A percentile compares a stretch with the other conserved stretches of the same genome.
Evolutionary conservation across 2,888 invertebrate genomes (phyloP).

Genomic region (Pemphredon lugubris): DNA sequence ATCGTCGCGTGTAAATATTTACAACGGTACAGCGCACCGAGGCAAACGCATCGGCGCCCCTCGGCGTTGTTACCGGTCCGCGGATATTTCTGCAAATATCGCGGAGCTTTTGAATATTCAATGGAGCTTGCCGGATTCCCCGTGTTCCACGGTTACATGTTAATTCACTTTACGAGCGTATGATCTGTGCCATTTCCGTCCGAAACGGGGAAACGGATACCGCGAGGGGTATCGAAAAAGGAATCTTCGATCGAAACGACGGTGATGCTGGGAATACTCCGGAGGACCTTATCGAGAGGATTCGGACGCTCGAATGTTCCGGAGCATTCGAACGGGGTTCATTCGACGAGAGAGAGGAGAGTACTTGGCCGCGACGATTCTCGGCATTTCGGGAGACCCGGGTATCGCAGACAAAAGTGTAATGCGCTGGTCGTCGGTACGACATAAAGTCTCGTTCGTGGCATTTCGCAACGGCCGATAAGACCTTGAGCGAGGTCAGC

Average conservation of each 20-base stretch:
- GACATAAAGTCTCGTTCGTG: constrained; percentile 31
- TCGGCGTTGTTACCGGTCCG: background rate
- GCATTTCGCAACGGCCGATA: constrained; percentile 55
- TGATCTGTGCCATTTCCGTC: background rate
- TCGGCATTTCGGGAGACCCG: constrained; percentile 33
- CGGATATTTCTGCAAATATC: background rate
- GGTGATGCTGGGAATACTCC: constrained; percentile 10
- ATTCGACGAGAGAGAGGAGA: constrained; percentile 5
- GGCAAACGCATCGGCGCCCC: background rate
- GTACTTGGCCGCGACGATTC: constrained; percentile 23
- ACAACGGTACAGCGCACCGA: constrained; percentile 14
- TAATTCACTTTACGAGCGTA: background rate
- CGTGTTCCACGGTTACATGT: background rate
- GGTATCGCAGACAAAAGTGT: constrained; percentile 17
- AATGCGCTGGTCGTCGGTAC: constrained; percentile 29
- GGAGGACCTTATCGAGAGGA: constrained; percentile 20
- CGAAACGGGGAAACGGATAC: constrained; percentile 25
- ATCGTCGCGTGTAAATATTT: constrained; percentile 25
- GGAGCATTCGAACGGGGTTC: constrained; percentile 11
- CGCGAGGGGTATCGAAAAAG: background rate
- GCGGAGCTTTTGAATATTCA: background rate
- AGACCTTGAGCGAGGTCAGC: constrained; percentile 73
- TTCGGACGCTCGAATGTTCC: constrained; percentile 5
- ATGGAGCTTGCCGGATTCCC: background rate
- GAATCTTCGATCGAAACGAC: constrained; percentile 15